Evolutionary conservation across 2,113 vertebrate genomes (phyloP).

Genomic region (Stigmatopora nigra): DNA sequence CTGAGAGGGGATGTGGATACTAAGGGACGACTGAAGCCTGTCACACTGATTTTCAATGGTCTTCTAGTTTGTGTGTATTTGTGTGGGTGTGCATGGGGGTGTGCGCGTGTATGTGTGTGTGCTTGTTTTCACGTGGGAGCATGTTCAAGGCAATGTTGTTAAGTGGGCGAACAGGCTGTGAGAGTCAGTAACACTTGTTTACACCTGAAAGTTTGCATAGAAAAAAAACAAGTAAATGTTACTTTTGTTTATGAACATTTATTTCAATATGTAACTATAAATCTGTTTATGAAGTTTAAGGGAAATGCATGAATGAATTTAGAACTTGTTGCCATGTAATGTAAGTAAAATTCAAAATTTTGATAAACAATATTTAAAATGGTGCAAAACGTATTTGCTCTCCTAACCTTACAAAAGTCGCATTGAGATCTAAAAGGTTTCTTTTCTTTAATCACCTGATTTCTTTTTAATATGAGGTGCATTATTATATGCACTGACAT

Average conservation of each 20-base stretch:
- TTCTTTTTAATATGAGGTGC: too few species aligned
- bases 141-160: conserved; percentile 27
- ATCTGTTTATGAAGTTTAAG: neutral
- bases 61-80: conserved; percentile 20
- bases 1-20: conserved; percentile 64
- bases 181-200: neutral
- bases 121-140: conserved; percentile 9
- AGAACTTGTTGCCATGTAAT: neutral
- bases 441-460: too few species aligned
- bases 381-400: neutral
- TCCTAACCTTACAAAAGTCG: neutral
- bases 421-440: too few species aligned
- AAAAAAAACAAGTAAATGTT: neutral
- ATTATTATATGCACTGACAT: neutral
- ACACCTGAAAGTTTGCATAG: neutral
- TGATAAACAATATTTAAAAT: neutral
- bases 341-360: neutral
- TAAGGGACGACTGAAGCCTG: conserved; percentile 68
- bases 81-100: conserved; percentile 21
- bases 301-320: neutral
- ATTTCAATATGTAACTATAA: neutral
- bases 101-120: conserved; percentile 22
- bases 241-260: neutral
- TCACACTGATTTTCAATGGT: conserved; percentile 66
- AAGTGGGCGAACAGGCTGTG: conserved; percentile 16